These are phyloP conservation scores for Megaceryle maxima DNA, from an alignment of 2,113 vertebrate genomes.

Conservation along the genomic window DNA sequence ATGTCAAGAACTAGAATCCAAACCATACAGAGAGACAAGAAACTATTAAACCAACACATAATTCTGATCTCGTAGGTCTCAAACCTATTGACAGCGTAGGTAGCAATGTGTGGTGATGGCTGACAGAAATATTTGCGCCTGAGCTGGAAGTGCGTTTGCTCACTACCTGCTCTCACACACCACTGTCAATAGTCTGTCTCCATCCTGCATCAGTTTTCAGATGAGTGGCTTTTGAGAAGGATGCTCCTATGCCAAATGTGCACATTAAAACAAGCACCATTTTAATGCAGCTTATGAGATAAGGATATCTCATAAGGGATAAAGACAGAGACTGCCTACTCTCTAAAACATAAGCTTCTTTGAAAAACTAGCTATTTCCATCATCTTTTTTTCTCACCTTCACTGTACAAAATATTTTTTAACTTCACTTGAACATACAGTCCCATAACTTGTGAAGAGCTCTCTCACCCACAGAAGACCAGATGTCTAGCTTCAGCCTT, in stretches of 20 bases:
- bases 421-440: not conserved
- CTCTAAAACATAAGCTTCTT: not conserved
- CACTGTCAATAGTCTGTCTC: not conserved
- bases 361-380: not conserved
- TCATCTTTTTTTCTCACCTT: not conserved
- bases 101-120: accelerated
- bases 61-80: not conserved
- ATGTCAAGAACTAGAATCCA: not conserved
- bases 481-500: conserved; percentile 30
- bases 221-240: not conserved
- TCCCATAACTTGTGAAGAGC: not conserved
- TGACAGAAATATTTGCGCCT: not conserved
- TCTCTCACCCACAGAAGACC: conserved; percentile 15
- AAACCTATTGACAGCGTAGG: not conserved
- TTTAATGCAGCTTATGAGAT: not conserved
- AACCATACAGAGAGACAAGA: not conserved
- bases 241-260: not conserved
- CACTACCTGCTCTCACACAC: not conserved
- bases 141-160: not conserved
- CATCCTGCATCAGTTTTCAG: not conserved
- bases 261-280: not conserved
- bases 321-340: not conserved
- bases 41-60: not conserved
- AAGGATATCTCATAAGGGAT: not conserved
- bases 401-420: not conserved